A percentile compares a stretch with the other conserved stretches of the same genome.
Evolutionary conservation across 2,888 invertebrate genomes (phyloP).

Genomic region (Limnephilus rhombicus): DNA sequence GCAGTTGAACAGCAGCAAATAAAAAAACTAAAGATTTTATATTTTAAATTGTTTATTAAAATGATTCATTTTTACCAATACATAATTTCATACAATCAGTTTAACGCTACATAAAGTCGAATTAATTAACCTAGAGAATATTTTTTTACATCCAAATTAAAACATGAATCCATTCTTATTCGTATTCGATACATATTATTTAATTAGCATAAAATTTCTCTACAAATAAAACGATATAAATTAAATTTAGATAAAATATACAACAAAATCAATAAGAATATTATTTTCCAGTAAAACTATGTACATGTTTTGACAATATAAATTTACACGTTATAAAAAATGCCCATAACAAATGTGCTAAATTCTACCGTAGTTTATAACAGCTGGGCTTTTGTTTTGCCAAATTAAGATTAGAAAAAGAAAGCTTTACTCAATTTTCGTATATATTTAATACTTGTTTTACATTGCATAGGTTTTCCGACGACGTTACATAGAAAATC

Average conservation of each 20-base stretch:
- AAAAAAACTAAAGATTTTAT: too few species aligned
- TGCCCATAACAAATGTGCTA: conserved; percentile 47
- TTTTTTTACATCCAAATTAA: conserved; percentile 47
- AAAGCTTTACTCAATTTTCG: not conserved
- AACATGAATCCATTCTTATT: conserved; percentile 49
- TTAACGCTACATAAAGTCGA: conserved; percentile 35
- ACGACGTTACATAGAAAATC: not conserved
- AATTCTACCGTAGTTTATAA: not conserved
- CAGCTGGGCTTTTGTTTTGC: not conserved
- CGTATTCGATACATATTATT: conserved; percentile 39
- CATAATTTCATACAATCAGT: conserved; percentile 38
- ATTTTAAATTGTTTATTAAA: conserved; percentile 51
- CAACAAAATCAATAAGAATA: conserved; percentile 37
- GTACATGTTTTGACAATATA: conserved; percentile 7
- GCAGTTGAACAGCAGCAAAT: too few species aligned
- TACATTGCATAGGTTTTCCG: not conserved
- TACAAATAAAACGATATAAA: conserved; percentile 45
- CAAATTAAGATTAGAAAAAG: conserved; percentile 32
- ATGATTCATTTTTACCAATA: conserved; percentile 49
- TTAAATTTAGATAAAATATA: conserved; percentile 53
- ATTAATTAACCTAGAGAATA: conserved; percentile 41
- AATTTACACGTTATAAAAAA: conserved; percentile 40
- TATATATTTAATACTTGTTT: not conserved
- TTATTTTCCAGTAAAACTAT: conserved; percentile 24
- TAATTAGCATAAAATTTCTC: conserved; percentile 48